These are phyloP conservation scores for Dendrocincla tyrannina DNA, from an alignment of 2,797 vertebrate species.

Conservation along the genomic window DNA sequence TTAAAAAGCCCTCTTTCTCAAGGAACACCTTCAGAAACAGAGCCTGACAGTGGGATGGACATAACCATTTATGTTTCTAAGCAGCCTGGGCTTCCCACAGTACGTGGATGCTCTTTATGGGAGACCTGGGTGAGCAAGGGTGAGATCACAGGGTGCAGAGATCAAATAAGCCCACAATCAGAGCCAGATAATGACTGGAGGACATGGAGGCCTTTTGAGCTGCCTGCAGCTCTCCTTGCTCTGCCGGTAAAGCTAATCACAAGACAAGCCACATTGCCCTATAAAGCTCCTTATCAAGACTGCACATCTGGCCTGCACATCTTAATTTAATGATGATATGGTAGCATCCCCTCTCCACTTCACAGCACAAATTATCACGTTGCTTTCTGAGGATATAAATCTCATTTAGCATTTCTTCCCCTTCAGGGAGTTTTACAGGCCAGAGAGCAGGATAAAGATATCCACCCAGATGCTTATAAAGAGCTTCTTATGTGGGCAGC, in stretches of 20 bases:
- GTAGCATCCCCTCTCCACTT: conserved; percentile 39
- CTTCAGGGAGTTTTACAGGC: conserved; percentile 43
- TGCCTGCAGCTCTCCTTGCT: background rate
- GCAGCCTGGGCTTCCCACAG: background rate
- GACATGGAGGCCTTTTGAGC: background rate
- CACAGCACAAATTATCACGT: conserved; percentile 50
- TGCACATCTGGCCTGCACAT: conserved; percentile 57
- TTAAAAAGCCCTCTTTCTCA: background rate
- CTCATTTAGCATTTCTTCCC: conserved; percentile 39
- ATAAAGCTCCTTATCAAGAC: conserved; percentile 46
- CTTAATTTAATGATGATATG: conserved; percentile 65
- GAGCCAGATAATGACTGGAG: background rate
- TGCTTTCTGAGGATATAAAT: conserved; percentile 60
- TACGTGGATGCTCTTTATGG: background rate
- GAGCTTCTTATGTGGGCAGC: background rate
- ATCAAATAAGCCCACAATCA: background rate
- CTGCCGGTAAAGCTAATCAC: background rate
- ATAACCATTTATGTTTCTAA: background rate
- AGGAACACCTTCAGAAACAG: accelerated
- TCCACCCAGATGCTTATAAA: background rate
- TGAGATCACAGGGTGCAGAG: background rate
- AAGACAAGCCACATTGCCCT: background rate
- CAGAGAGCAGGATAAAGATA: conserved; percentile 25
- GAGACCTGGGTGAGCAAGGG: background rate
- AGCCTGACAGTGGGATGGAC: background rate